A percentile compares a stretch with the other conserved stretches of the same genome.
Evolutionary conservation across 2,888 invertebrate species (phyloP).

Genomic region (Drosophila prolongata): DNA sequence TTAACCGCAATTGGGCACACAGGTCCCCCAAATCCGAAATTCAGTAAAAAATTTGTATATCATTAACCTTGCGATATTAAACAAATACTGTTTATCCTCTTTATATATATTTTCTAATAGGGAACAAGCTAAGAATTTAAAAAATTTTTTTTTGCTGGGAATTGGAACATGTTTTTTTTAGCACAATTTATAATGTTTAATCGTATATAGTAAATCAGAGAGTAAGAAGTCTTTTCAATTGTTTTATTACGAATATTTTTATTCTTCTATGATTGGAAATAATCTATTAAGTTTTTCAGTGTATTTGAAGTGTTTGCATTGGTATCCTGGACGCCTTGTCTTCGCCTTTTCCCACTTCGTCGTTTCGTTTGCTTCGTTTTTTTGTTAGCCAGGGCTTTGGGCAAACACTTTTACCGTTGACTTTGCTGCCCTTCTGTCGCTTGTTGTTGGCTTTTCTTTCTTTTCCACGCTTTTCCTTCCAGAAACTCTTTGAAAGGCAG

Average conservation of each 20-base stretch:
- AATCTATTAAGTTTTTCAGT: conserved; percentile 38
- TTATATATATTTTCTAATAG: no score
- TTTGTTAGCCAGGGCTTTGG: conserved; percentile 37
- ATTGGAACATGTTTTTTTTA: no score
- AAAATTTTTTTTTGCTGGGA: no score
- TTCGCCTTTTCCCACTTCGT: conserved; percentile 23
- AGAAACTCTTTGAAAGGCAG: conserved; percentile 23
- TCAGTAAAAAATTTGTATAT: no score
- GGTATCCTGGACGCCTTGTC: conserved; percentile 60
- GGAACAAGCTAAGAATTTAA: no score
- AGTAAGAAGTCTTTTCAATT: no score
- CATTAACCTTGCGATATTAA: no score
- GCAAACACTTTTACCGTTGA: conserved; percentile 72
- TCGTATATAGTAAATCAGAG: no score
- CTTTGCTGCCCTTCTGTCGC: conserved; percentile 49
- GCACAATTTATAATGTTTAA: no score
- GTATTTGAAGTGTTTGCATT: conserved; percentile 73
- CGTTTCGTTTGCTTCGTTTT: conserved; percentile 3
- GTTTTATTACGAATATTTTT: no score
- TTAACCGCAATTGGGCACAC: conserved; percentile 67
- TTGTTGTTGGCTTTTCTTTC: conserved; percentile 6
- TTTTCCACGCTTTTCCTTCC: conserved; percentile 4
- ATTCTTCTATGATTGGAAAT: no score
- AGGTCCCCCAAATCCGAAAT: conserved; percentile 8
- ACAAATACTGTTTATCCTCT: no score